phyloP scores from a whole-genome alignment of 2,113 vertebrate species.

The Pelvicachromis taeniatus region DNA sequence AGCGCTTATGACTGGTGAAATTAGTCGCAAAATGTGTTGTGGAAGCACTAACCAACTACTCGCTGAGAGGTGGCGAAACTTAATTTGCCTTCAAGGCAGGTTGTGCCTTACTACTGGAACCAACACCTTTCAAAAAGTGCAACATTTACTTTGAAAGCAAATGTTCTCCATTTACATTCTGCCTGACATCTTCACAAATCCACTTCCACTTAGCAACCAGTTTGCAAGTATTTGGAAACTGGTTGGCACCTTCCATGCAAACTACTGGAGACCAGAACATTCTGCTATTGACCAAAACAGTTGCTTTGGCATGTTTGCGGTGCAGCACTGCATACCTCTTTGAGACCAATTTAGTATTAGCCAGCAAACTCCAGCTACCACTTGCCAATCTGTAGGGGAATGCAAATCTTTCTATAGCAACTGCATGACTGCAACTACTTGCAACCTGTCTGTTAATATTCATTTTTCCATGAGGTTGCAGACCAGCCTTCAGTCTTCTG shows the following conservation, averaged over 20 bases:
- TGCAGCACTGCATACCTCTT: neutral
- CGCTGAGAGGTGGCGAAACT: neutral
- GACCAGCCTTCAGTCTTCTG: neutral
- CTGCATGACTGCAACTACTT: neutral
- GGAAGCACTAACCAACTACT: neutral
- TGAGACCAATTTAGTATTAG: neutral
- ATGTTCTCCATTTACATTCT: neutral
- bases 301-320: neutral
- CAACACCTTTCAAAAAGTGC: neutral
- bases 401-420: neutral
- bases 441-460: neutral
- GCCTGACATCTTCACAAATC: neutral
- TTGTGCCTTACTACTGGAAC: neutral
- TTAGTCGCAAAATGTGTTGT: accelerated
- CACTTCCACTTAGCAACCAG: neutral
- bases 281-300: neutral
- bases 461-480: neutral
- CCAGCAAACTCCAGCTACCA: neutral
- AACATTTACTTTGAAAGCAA: neutral
- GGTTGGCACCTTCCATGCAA: neutral
- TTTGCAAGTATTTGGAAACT: neutral
- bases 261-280: neutral
- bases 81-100: neutral
- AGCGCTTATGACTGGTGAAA: accelerated
- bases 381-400: neutral